Percentiles rank a stretch among this genome's conserved stretches.
These are phyloP conservation scores for Dromius quadrimaculatus DNA, from an alignment of 2,888 invertebrate genomes.

Conservation along the genomic window DNA sequence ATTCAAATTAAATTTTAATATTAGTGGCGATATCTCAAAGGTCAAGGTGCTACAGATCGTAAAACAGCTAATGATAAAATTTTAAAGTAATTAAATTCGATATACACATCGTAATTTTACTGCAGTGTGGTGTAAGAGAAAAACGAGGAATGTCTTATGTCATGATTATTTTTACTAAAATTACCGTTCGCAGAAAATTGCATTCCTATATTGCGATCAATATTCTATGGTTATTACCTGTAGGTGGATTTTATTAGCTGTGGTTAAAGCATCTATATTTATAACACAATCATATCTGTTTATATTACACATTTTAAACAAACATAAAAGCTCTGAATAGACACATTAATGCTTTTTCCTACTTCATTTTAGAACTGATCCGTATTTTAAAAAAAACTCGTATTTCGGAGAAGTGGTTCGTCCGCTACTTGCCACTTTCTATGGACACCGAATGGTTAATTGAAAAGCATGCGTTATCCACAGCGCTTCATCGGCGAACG, in stretches of 20 bases:
- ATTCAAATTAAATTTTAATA: conserved; percentile 20
- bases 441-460: too few species aligned
- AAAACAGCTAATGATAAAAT: conserved; percentile 25
- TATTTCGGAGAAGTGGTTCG: too few species aligned
- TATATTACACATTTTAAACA: too few species aligned
- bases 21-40: conserved; percentile 20
- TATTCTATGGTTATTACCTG: conserved; percentile 16
- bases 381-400: too few species aligned
- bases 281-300: too few species aligned
- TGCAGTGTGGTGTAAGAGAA: conserved; percentile 5
- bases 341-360: too few species aligned
- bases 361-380: too few species aligned
- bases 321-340: too few species aligned
- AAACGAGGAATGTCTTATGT: conserved; percentile 21
- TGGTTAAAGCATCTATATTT: background rate
- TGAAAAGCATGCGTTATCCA: too few species aligned
- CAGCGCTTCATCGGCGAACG: too few species aligned
- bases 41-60: conserved; percentile 22
- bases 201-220: conserved; percentile 12
- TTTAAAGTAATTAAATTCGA: conserved; percentile 18
- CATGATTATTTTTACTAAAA: conserved; percentile 15
- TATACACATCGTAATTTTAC: conserved; percentile 26
- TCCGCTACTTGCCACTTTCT: too few species aligned
- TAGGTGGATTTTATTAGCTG: background rate
- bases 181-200: conserved; percentile 19